Evolutionary conservation across 2,113 vertebrate genomes (phyloP), one percentile per base, ranked within the genome.

Genomic region (Oreochromis niloticus): DNA sequence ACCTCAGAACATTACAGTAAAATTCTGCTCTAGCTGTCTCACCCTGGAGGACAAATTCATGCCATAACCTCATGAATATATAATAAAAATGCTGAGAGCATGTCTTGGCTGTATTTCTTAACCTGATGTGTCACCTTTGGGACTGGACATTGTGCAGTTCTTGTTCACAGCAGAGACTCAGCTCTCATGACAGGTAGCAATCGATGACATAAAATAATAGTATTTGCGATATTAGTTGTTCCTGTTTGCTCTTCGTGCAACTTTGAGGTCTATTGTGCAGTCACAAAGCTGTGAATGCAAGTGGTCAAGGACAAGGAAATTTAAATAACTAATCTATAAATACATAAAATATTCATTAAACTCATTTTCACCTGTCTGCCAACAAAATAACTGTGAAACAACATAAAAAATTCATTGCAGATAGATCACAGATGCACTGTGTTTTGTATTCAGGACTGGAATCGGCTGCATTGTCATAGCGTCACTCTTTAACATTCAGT

Each of bases 401-500:
- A 48, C 68, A 46, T 73, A 27, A 17, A 73, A 73, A 17, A 10
- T 27, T 27, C 39, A 73, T 82, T 34, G 30, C 43, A 48, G 24
- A 16, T 19, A 7, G 54, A 61, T 78, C 30, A 66, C 4, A 41
- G 41, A 57, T 46, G 9, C 41, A 13, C 12, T 59, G 7, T 71
- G 5, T 82, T 66, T 84, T 34, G 12, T 73, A 73, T 66, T 82
- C 7, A 83, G 41, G 87, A 75, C 36, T 11, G 7, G 14, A 41
- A 86, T 92, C 24, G 13, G 24, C 56, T 9, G 17, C 80, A 43
- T 54, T 39, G 56, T 90, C 80, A 63, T 61, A 68, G 80, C 36
- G 13, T 80, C 71, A 24, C 73, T 57, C 7, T 54, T 93, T 87
- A 41, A 84, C 82, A 90, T 90, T 91, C 87, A 81, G 6, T n/a